A percentile compares a stretch with the other conserved stretches of the same genome.
phyloP scores from a whole-genome alignment of 1,140 invertebrate genomes.

The Anastatus disparis region DNA sequence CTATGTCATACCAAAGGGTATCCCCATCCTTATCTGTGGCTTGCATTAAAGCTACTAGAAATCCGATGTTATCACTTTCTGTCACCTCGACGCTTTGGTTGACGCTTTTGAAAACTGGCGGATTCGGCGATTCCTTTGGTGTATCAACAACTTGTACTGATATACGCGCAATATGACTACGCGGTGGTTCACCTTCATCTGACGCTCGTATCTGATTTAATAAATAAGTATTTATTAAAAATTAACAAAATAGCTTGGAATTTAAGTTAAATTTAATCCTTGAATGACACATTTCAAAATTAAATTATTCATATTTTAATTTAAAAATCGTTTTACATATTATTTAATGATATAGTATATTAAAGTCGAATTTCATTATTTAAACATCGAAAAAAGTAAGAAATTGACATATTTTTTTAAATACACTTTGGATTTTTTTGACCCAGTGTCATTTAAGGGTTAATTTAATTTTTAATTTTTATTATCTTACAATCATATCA shows the following conservation, averaged over 20 bases:
- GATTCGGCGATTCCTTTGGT: conserved; percentile 69
- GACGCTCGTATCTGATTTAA: conserved; percentile 78
- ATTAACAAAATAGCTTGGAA: not conserved
- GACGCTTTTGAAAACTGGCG: conserved; percentile 73
- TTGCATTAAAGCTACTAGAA: conserved; percentile 82
- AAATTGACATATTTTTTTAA: no score
- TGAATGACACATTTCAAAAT: no score
- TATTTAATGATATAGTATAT: no score
- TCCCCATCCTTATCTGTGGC: conserved; percentile 87
- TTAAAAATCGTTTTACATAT: no score
- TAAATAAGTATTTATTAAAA: not conserved
- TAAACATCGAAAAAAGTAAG: no score
- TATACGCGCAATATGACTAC: conserved; percentile 77
- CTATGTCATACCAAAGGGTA: conserved; percentile 89
- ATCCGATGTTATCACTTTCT: conserved; percentile 86
- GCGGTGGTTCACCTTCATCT: conserved; percentile 78
- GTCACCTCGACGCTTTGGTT: conserved; percentile 79
- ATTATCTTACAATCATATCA: conserved; percentile 79
- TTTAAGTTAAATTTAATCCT: no score
- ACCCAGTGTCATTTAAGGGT: no score
- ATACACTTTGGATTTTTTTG: no score
- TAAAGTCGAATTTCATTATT: no score
- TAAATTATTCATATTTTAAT: no score
- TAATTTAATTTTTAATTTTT: no score
- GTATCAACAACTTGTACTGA: conserved; percentile 74